phyloP scores from a whole-genome alignment of 2,797 vertebrate species.

The Pangasius larnaudii region DNA sequence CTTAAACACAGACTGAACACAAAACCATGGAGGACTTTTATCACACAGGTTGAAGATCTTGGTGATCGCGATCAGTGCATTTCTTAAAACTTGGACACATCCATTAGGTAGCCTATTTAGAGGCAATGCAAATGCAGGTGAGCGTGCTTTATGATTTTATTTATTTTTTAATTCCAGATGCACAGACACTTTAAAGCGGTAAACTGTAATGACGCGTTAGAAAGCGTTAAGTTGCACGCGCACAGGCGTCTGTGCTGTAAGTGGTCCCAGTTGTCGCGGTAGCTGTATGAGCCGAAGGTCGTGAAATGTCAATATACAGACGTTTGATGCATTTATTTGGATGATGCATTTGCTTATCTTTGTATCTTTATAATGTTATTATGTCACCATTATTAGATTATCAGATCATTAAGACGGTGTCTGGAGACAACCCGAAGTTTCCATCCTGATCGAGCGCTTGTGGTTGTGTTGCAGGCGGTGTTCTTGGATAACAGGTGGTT shows the following conservation, averaged over 20 bases:
- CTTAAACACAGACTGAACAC: background rate
- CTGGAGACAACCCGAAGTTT: conserved; percentile 3
- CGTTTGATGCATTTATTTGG: background rate
- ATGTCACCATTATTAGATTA: background rate
- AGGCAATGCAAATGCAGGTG: conserved; percentile 40
- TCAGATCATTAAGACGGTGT: background rate
- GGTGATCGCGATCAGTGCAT: background rate
- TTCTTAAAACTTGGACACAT: background rate
- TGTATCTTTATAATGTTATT: background rate
- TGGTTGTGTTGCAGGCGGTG: conserved; percentile 16
- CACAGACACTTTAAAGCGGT: background rate
- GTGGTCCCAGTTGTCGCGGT: too few relatives aligned
- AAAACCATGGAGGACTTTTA: background rate
- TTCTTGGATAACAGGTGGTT: conserved; percentile 56
- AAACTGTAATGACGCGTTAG: background rate
- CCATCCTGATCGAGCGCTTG: conserved; percentile 3
- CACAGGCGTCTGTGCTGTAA: background rate
- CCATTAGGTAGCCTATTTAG: conserved; percentile 19
- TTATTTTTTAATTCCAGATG: background rate
- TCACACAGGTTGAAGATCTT: background rate
- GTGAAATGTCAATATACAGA: background rate
- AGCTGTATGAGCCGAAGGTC: too few relatives aligned
- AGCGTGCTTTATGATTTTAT: background rate
- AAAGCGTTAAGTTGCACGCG: background rate
- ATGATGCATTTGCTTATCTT: background rate